Percentiles rank a stretch among this genome's conserved stretches.
Evolutionary conservation across 1,140 invertebrate genomes (phyloP).

Genomic region (Rhopalosiphum maidis): DNA sequence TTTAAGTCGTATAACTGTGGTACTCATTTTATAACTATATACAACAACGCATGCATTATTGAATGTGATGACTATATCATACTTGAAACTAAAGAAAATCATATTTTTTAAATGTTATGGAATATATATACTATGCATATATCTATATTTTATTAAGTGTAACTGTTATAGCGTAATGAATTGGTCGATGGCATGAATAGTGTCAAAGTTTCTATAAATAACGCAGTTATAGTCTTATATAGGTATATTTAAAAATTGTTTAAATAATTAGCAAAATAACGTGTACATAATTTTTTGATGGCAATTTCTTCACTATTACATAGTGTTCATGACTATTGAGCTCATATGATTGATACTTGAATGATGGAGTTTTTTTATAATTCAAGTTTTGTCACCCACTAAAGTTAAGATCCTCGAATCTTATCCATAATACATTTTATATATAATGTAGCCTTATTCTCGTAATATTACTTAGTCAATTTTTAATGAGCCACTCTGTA

Average conservation of each 20-base stretch:
- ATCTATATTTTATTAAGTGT: not conserved
- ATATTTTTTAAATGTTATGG: not conserved
- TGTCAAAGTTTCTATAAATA: not conserved
- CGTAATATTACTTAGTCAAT: not conserved
- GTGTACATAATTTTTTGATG: not conserved
- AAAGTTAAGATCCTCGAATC: not conserved
- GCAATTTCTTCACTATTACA: not conserved
- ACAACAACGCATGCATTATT: not conserved
- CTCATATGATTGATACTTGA: not conserved
- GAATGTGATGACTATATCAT: not conserved
- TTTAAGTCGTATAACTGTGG: not conserved
- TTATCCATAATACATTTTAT: not conserved
- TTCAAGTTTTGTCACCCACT: not conserved
- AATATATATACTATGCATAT: not conserved
- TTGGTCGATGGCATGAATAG: not conserved
- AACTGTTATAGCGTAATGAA: not conserved
- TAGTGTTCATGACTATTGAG: not conserved
- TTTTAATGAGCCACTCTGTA: not conserved
- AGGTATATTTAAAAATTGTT: not conserved
- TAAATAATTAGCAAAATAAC: not conserved
- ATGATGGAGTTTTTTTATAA: not conserved
- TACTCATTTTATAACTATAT: not conserved
- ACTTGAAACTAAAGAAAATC: not conserved
- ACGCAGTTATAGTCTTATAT: not conserved
- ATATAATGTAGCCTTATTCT: not conserved